These are phyloP conservation scores for Actinemys pallida DNA, from an alignment of 2,113 vertebrate genomes.

Conservation along the genomic window DNA sequence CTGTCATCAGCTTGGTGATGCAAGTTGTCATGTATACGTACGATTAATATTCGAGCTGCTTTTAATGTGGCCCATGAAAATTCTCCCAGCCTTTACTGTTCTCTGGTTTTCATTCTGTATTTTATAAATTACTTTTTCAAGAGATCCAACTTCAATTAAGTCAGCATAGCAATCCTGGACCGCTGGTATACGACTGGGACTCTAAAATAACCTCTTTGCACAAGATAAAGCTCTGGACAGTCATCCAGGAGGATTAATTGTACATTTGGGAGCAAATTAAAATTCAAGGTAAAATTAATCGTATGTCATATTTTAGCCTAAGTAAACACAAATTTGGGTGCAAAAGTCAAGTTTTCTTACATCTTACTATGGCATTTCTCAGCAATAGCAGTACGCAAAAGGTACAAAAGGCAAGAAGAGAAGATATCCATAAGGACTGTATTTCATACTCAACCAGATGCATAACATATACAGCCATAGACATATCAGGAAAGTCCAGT, in stretches of 20 bases:
- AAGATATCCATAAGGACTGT: neutral
- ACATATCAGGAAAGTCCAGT: neutral
- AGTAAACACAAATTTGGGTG: neutral
- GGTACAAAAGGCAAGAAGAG: neutral
- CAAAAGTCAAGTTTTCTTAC: slow-evolving; percentile 23
- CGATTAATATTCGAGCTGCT: neutral
- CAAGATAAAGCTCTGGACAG: neutral
- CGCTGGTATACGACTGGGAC: neutral
- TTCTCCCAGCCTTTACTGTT: neutral
- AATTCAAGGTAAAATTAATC: slow-evolving; percentile 33
- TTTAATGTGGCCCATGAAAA: neutral
- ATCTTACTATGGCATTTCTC: neutral
- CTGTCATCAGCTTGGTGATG: neutral
- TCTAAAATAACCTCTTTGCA: neutral
- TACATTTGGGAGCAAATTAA: slow-evolving; percentile 26
- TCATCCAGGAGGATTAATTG: neutral
- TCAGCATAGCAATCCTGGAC: neutral
- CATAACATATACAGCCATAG: neutral
- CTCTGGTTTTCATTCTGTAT: neutral
- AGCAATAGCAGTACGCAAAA: neutral
- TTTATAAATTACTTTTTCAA: slow-evolving; percentile 7
- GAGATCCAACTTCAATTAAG: neutral
- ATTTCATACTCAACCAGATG: neutral
- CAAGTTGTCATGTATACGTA: rapidly evolving
- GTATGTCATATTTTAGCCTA: neutral